Base-by-base conservation (phyloP, 2,888 invertebrate species). In the Frankliniella intonsa region DNA sequence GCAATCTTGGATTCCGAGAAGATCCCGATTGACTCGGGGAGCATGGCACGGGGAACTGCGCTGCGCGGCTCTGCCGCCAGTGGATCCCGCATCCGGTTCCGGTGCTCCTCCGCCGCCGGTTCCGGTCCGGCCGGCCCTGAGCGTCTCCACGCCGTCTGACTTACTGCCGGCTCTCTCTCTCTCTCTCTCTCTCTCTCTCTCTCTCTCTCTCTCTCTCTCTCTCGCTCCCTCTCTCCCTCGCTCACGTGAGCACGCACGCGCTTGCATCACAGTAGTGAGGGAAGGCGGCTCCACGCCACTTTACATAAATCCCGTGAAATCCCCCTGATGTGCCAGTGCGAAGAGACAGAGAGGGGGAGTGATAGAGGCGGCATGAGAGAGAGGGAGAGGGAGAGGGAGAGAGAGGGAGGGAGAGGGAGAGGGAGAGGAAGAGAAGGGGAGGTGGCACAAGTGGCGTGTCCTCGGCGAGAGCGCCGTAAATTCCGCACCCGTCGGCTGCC, bases 251-350 rank as follows among this genome's bases (percentile, higher is more conserved):
- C 38, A 38, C 38, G 38, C 38, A 38, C 38, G 38, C 38, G 38
- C 38, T 38, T 38, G 38, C 38, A 38, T 38, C 38, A 38, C 38
- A 38, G 38, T 38, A 38, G 38, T 38, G 38, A 25, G 69, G 25
- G 69, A 25, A 12, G 69, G 69, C 22, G 22, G 65, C 65, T 14
- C 65, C 69, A 12, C 25, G 10, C 69, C 69, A 76, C 69, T 76
- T 25, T 76, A 25, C 69, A 76, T 76, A 76, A 76, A 76, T 76
- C 69, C 69, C 25, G 22, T 76, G 25, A 76, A 76, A 76, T 76
- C 69, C 69, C 55, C 69, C 22, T 12, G 25, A 76, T 76, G 69
- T 25, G 69, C 69, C 38, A 38, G 38, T 38, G 38, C 3, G 38
- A 38, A 38, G 69, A 76, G 69, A 76, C 69, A 76, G 69, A 25